Evolutionary conservation across 2,113 vertebrate species (phyloP).

Genomic region (Cottus gobio): DNA sequence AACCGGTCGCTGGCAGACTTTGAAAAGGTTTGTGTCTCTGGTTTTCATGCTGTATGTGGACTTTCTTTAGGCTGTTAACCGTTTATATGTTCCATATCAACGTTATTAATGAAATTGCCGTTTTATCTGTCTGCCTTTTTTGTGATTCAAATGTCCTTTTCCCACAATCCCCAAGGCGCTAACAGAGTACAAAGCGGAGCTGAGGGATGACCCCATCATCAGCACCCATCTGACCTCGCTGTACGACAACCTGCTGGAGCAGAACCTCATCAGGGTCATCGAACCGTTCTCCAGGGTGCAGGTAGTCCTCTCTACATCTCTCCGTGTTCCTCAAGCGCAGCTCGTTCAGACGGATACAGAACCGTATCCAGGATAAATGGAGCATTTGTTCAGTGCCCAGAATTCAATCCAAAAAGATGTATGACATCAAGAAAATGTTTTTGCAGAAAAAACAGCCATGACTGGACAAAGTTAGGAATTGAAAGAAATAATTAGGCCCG

Average conservation of each 20-base stretch:
- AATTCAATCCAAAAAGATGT: not conserved
- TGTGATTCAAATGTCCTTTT: not conserved
- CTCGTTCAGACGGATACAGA: not conserved
- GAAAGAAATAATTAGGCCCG: not conserved
- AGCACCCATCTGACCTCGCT: slow-evolving; percentile 93
- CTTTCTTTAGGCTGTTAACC: not conserved
- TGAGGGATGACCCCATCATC: slow-evolving; percentile 97
- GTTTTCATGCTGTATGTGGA: not conserved
- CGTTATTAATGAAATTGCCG: not conserved
- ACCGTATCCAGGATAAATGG: not conserved
- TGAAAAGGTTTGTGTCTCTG: slow-evolving; percentile 88
- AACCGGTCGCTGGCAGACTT: slow-evolving; percentile 96
- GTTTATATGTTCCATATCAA: not conserved
- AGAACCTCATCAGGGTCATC: slow-evolving; percentile 97
- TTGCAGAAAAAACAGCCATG: not conserved
- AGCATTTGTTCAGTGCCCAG: not conserved
- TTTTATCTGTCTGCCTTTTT: not conserved
- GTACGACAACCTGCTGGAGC: slow-evolving; percentile 96
- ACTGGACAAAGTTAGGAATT: not conserved
- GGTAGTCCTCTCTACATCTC: slow-evolving; percentile 73
- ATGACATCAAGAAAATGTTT: not conserved
- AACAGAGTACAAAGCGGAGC: slow-evolving; percentile 94
- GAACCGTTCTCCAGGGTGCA: slow-evolving; percentile 98
- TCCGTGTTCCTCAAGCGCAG: not conserved
- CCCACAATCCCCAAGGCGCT: slow-evolving; percentile 84